A percentile compares a stretch with the other conserved stretches of the same genome.
Conservation (phyloP, 2,888 invertebrate genomes). For the Pachycephus smyrnensis region DNA sequence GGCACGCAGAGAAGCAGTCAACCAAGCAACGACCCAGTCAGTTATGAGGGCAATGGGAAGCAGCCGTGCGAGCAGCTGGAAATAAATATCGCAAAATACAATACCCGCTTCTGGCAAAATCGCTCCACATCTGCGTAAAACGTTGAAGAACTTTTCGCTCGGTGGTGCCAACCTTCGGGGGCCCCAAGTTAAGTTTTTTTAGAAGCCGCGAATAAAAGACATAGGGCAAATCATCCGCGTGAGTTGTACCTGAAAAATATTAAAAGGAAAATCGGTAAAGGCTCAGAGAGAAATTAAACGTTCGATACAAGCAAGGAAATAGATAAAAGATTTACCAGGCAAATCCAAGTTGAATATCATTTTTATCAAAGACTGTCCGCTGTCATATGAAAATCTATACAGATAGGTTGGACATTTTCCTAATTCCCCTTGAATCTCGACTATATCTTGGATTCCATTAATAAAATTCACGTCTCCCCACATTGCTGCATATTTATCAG, state of each 20-base stretch:
- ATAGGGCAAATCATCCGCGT: conserved; percentile 51
- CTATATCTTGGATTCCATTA: conserved; percentile 41
- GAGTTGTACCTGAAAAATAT: conserved; percentile 36
- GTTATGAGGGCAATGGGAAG: background rate
- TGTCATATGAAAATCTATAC: conserved; percentile 52
- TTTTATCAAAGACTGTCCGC: conserved; percentile 35
- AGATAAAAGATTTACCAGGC: conserved; percentile 38
- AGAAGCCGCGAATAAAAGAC: conserved; percentile 43
- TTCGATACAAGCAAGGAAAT: background rate
- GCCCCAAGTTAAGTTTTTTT: conserved; percentile 20
- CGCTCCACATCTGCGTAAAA: conserved; percentile 58
- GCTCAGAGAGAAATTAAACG: background rate
- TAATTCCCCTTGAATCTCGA: conserved; percentile 35
- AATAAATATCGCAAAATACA: background rate
- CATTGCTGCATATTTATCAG: conserved; percentile 34
- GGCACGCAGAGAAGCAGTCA: background rate
- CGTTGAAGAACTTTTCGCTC: conserved; percentile 43
- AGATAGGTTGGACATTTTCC: conserved; percentile 40
- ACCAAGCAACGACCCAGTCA: background rate
- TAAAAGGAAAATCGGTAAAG: too few relatives aligned
- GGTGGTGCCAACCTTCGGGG: conserved; percentile 23
- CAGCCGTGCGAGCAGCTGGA: background rate
- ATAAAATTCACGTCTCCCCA: conserved; percentile 43
- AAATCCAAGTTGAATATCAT: conserved; percentile 25
- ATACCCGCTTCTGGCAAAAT: conserved; percentile 62